Conservation (phyloP, 2,113 vertebrate species). For the Pollachius pollachius region DNA sequence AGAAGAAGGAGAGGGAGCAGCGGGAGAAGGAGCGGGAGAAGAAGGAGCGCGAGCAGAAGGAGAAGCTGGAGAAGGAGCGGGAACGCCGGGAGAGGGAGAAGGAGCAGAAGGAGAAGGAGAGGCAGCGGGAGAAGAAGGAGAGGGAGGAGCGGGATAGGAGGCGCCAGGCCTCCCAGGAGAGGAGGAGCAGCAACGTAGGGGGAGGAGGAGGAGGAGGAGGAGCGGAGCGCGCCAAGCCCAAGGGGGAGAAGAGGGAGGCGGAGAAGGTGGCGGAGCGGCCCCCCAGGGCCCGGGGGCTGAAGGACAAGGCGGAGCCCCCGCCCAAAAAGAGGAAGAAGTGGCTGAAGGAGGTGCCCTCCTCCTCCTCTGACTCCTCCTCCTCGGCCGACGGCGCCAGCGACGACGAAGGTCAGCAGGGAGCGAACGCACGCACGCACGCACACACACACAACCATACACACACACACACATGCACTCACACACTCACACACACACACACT, state of each 20-base stretch:
- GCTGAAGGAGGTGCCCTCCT: constrained; percentile 76
- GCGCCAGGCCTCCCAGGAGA: constrained; percentile 5
- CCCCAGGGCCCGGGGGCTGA: constrained; percentile 63
- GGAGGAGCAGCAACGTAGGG: background rate
- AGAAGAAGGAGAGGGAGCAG: constrained; percentile 8
- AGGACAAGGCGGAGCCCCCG: constrained; percentile 80
- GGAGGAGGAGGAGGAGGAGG: background rate
- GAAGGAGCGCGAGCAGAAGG: background rate
- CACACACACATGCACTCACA: no score
- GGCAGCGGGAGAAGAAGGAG: constrained; percentile 10
- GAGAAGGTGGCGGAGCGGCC: constrained; percentile 27
- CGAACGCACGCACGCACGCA: no score
- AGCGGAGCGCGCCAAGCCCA: constrained; percentile 18
- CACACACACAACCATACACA: background rate
- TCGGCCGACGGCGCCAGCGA: constrained; percentile 78
- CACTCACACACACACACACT: no score
- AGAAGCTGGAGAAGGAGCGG: background rate
- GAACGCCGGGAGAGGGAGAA: constrained; percentile 39
- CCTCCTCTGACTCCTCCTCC: constrained; percentile 75
- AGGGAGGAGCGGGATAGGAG: constrained; percentile 15
- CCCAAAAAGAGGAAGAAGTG: constrained; percentile 64
- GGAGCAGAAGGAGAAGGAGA: constrained; percentile 23
- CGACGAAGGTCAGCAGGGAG: constrained; percentile 73
- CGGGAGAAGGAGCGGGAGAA: constrained; percentile 20
- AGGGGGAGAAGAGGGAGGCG: constrained; percentile 32